Base-by-base conservation (phyloP, 35 echinoderm and acorn worm species). In the Strongylocentrotus purpuratus region DNA sequence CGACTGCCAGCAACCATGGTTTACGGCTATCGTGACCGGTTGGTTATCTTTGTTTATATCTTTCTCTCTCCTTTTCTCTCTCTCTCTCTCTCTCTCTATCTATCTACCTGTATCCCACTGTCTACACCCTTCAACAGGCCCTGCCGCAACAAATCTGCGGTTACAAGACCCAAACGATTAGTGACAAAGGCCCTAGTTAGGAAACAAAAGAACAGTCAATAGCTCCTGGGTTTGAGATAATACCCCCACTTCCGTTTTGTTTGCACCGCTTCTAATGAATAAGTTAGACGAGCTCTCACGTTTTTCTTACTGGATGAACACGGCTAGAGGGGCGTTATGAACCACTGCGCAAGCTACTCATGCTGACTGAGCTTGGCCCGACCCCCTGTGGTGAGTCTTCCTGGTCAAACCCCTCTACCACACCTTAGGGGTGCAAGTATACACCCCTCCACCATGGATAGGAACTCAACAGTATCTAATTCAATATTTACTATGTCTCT, bases 141-240 rank as follows among this genome's bases (percentile, higher is more conserved):
- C 25, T 78, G 22, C 65, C 28, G 65, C 28, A 78, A 35, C 87
- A 89, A 89, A 89, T 89, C 87, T 89, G 87, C 87, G 87, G 87
- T 89, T 89, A 45, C 87, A 46, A 89, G 87, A 46, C 32, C 87
- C 32, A 22, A 89, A 89, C n/a, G 32, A 45, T n/a, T 7, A 89
- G 87, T 89, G 13, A 89, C 87, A 89, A 89, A 89, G 65, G 87
- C 87, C 20, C 87, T 89, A 45, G 87, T 89, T 46, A 41, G 32
- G 33, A 46, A 45, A 89, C 87, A 89, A 89, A 89, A 89, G 87
- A n/a, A 31, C 14, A 89, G 20, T 89, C 45, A 28, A 45, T 89
- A 89, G 87, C 87, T 89, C 33, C 41, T 46, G 87, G 87, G 33
- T 89, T 45, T 46, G 87, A 89, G 33, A 20, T 89, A 78, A 78